Evolutionary conservation across 2,797 vertebrate genomes (phyloP).

Genomic region (Parotocinclus haroldoi): DNA sequence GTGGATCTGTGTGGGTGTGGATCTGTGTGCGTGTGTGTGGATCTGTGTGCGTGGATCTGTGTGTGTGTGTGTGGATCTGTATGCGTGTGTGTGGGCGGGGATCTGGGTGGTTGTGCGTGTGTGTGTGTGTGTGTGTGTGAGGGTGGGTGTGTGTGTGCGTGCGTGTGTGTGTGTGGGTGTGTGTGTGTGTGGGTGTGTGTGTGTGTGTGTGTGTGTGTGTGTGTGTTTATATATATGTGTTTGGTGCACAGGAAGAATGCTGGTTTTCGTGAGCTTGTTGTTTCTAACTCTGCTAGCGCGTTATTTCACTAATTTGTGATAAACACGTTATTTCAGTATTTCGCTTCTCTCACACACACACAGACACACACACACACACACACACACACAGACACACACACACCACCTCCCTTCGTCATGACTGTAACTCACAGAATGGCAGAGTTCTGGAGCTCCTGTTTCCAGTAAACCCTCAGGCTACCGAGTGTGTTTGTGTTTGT

Average conservation of each 20-base stretch:
- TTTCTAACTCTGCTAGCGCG: constrained; percentile 14
- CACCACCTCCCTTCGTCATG: constrained; percentile 7
- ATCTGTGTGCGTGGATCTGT: too few species aligned
- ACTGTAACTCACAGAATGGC: constrained; percentile 49
- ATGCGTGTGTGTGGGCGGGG: too few species aligned
- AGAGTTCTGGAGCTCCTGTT: constrained; percentile 57
- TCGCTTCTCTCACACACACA: constrained; percentile 1
- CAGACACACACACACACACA: constrained; percentile 31
- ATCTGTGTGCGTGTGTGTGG: too few species aligned
- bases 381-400: constrained; percentile 30
- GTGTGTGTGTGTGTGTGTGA: too few species aligned
- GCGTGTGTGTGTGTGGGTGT: not conserved
- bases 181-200: not conserved
- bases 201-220: not conserved
- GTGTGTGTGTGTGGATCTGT: too few species aligned
- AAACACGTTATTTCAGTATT: constrained; percentile 3
- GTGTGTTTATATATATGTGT: not conserved
- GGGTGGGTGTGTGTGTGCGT: not conserved
- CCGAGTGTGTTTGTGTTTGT: constrained; percentile 41
- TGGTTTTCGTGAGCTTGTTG: constrained; percentile 4
- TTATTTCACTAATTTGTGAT: too few species aligned
- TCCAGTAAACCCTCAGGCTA: constrained; percentile 66
- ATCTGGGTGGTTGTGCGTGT: too few species aligned
- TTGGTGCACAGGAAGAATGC: constrained; percentile 6
- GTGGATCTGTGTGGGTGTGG: too few species aligned